Evolutionary conservation across 2,888 invertebrate species (phyloP).

Genomic region (Plusia festucae): DNA sequence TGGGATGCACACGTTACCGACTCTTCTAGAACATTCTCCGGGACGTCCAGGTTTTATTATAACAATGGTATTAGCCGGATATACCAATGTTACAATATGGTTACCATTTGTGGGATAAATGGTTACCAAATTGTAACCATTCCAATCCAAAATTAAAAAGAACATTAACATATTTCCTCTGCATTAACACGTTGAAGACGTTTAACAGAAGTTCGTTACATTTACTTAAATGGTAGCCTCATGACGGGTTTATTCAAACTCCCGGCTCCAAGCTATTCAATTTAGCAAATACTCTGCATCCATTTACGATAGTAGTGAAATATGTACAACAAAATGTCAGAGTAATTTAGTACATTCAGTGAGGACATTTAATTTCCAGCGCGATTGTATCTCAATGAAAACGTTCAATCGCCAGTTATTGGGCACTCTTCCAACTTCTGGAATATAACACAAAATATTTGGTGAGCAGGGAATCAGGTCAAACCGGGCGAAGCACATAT

Average conservation of each 20-base stretch:
- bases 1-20: conserved; percentile 12
- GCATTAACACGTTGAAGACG: not conserved
- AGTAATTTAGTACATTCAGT: not conserved
- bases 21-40: conserved; percentile 4
- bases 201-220: not conserved
- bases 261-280: too few relatives aligned
- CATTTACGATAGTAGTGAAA: not conserved
- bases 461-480: conserved; percentile 9
- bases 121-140: too few relatives aligned
- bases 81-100: too few relatives aligned
- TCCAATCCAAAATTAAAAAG: too few relatives aligned
- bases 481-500: conserved; percentile 8
- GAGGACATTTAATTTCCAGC: conserved; percentile 1
- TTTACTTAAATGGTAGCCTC: too few relatives aligned
- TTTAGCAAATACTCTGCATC: not conserved
- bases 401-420: conserved; percentile 21
- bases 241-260: too few relatives aligned
- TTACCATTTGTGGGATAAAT: too few relatives aligned
- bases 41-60: conserved; percentile 11
- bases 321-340: not conserved
- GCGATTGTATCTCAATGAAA: conserved; percentile 12
- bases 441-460: not conserved
- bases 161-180: too few relatives aligned
- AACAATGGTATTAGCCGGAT: conserved; percentile 3
- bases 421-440: conserved; percentile 15